Conservation (phyloP, 2,113 vertebrate species). For the Odocoileus hemionus region DNA sequence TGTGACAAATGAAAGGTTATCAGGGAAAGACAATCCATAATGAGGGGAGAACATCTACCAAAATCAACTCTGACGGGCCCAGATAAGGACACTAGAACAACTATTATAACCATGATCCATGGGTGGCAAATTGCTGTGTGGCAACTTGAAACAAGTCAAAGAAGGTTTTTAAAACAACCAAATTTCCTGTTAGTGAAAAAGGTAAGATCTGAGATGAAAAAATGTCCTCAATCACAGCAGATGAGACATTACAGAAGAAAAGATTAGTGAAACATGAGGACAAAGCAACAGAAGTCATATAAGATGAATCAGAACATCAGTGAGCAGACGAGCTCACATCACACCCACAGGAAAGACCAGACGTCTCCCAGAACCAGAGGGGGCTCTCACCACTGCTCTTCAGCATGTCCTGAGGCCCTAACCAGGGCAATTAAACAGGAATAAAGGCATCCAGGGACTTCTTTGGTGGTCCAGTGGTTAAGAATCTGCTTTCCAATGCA, state of each 20-base stretch:
- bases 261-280: not conserved
- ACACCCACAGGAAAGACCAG: not conserved
- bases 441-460: not conserved
- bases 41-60: not conserved
- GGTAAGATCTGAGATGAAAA: not conserved
- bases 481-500: not conserved
- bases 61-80: not conserved
- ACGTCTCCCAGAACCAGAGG: not conserved
- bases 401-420: not conserved
- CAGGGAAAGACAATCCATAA: not conserved
- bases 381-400: not conserved
- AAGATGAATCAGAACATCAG: not conserved
- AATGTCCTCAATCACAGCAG: not conserved
- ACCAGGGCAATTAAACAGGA: not conserved
- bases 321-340: not conserved
- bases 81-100: not conserved
- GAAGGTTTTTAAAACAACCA: not conserved
- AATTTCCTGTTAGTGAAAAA: not conserved
- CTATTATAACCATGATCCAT: fast-evolving
- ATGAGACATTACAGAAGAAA: not conserved
- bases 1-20: not conserved
- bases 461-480: not conserved
- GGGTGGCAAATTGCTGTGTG: not conserved
- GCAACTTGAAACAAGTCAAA: not conserved
- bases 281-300: not conserved